Evolutionary conservation across 2,113 vertebrate genomes (phyloP).

Genomic region (Ptilorrhoa leucosticta): DNA sequence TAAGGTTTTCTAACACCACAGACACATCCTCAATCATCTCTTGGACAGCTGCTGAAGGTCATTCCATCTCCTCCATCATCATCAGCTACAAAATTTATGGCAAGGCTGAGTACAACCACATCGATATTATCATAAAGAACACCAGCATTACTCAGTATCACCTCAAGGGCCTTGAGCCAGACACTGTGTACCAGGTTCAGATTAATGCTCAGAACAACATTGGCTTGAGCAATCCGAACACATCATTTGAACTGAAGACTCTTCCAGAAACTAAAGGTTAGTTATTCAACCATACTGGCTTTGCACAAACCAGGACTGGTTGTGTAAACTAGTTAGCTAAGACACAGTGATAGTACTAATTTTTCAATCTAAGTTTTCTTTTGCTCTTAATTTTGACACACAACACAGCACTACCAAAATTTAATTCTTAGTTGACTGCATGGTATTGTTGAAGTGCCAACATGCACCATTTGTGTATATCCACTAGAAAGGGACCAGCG

Average conservation of each 20-base stretch:
- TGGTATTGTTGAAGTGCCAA: background rate
- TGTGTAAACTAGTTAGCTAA: background rate
- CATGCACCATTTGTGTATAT: background rate
- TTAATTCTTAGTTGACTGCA: background rate
- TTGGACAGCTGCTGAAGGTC: constrained; percentile 79
- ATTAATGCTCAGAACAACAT: constrained; percentile 84
- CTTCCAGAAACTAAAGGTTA: constrained; percentile 73
- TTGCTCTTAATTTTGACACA: background rate
- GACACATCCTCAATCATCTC: constrained; percentile 81
- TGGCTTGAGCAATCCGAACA: constrained; percentile 73
- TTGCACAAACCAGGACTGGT: background rate
- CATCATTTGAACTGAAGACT: constrained; percentile 71
- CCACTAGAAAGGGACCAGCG: background rate
- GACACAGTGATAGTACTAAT: background rate
- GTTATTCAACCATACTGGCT: background rate
- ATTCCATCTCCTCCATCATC: constrained; percentile 82
- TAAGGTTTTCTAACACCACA: constrained; percentile 80
- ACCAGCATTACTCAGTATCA: constrained; percentile 76
- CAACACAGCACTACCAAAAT: background rate
- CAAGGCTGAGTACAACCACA: constrained; percentile 78
- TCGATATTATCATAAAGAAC: constrained; percentile 79
- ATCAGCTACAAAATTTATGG: constrained; percentile 81
- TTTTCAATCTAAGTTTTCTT: background rate
- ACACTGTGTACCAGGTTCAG: constrained; percentile 79
- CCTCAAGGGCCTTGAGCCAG: constrained; percentile 79